Evolutionary conservation across 2,888 invertebrate species (phyloP).

Genomic region (Oscheius onirici): DNA sequence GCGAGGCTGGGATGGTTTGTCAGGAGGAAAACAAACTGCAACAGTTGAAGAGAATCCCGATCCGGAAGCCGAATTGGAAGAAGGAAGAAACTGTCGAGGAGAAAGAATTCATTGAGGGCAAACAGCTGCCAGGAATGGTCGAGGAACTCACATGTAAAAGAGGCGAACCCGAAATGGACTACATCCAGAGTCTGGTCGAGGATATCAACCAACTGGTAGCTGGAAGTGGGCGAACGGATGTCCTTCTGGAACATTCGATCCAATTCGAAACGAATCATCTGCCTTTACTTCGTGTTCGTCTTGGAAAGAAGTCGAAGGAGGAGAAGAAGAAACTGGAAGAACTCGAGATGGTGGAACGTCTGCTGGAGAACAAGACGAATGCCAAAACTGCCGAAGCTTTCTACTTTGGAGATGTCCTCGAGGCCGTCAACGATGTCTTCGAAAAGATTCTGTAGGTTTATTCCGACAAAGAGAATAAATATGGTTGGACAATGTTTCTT

Average conservation of each 20-base stretch:
- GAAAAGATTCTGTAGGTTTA: too few species aligned
- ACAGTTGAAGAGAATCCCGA: background rate
- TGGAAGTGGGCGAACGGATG: background rate
- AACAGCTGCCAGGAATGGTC: background rate
- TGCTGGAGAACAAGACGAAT: too few species aligned
- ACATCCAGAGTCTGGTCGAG: background rate
- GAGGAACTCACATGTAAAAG: background rate
- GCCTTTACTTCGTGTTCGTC: background rate
- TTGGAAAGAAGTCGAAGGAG: too few species aligned
- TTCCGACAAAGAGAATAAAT: background rate
- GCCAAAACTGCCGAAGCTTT: too few species aligned
- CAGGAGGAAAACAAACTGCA: background rate
- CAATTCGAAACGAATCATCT: background rate
- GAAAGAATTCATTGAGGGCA: background rate
- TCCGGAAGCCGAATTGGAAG: background rate
- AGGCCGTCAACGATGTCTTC: too few species aligned
- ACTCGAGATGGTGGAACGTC: too few species aligned
- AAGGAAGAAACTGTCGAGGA: background rate
- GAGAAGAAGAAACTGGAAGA: too few species aligned
- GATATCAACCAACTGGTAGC: slow-evolving; percentile 9
- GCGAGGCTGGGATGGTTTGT: background rate
- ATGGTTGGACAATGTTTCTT: background rate
- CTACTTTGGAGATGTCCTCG: too few species aligned
- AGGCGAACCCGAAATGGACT: slow-evolving; percentile 3
- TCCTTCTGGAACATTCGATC: background rate